Evolutionary conservation across 2,113 vertebrate genomes (phyloP).

Genomic region (Sphyrna mokarran): DNA sequence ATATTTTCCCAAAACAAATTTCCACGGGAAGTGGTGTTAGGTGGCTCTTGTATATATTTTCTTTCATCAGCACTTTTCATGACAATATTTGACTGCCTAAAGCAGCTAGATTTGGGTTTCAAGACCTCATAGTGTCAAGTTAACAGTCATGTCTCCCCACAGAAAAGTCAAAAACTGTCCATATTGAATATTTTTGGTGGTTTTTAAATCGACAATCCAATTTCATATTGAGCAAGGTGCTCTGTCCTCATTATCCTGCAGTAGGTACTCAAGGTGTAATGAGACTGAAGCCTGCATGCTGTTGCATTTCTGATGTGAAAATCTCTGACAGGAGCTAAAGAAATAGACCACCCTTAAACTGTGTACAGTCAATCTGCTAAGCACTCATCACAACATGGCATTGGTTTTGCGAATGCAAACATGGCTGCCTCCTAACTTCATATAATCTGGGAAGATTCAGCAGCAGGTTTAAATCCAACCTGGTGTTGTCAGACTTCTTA

Average conservation of each 20-base stretch:
- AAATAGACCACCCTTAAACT: background rate
- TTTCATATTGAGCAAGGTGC: background rate
- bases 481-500: too few relatives aligned
- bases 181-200: background rate
- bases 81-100: background rate
- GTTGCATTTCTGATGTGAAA: background rate
- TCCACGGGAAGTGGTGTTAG: too few relatives aligned
- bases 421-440: background rate
- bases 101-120: background rate
- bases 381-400: background rate
- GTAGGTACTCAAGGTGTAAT: background rate
- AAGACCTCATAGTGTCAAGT: background rate
- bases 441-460: background rate
- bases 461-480: too few relatives aligned
- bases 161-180: background rate
- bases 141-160: background rate
- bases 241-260: background rate
- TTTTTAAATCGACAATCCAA: background rate
- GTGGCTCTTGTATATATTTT: background rate
- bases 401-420: too few relatives aligned
- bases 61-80: background rate
- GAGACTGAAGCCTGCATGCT: background rate
- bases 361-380: too few relatives aligned
- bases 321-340: background rate
- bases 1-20: too few relatives aligned